Percentiles rank a stretch among this genome's conserved stretches.
Evolutionary conservation across 2,113 vertebrate species (phyloP).

Genomic region (Stictonetta naevosa): DNA sequence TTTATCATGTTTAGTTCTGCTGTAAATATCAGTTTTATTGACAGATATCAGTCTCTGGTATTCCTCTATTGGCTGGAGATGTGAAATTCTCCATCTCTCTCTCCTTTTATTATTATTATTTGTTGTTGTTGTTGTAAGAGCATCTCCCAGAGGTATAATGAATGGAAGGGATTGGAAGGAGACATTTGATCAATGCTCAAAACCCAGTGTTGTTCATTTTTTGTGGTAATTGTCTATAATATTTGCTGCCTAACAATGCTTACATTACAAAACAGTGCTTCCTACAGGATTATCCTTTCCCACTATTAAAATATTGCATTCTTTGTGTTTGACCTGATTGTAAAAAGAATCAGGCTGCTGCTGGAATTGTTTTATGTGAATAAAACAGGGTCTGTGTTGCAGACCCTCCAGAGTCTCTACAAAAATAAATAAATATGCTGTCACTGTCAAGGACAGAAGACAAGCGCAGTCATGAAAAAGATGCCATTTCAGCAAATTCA

Average conservation of each 20-base stretch:
- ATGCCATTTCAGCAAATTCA: not conserved
- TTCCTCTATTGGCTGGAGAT: slow-evolving; percentile 3
- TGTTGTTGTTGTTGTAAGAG: not conserved
- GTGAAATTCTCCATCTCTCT: slow-evolving; percentile 1
- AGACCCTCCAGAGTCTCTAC: not conserved
- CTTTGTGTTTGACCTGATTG: not conserved
- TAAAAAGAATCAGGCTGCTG: not conserved
- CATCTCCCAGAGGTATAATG: not conserved
- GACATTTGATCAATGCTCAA: not conserved
- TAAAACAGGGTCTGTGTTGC: not conserved
- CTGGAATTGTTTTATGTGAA: not conserved
- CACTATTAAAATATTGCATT: not conserved
- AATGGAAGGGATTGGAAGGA: not conserved
- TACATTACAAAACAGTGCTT: not conserved
- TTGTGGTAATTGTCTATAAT: not conserved
- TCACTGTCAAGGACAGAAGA: not conserved
- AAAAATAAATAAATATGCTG: not conserved
- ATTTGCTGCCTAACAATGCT: not conserved
- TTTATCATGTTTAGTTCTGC: slow-evolving; percentile 8
- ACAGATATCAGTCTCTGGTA: not conserved
- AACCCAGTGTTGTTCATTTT: not conserved
- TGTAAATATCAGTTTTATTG: slow-evolving; percentile 25
- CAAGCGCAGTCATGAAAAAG: not conserved
- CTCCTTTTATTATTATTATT: not conserved
- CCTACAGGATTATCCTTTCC: not conserved